Conservation (phyloP, 2,888 invertebrate genomes). For the Beris morrisii region DNA sequence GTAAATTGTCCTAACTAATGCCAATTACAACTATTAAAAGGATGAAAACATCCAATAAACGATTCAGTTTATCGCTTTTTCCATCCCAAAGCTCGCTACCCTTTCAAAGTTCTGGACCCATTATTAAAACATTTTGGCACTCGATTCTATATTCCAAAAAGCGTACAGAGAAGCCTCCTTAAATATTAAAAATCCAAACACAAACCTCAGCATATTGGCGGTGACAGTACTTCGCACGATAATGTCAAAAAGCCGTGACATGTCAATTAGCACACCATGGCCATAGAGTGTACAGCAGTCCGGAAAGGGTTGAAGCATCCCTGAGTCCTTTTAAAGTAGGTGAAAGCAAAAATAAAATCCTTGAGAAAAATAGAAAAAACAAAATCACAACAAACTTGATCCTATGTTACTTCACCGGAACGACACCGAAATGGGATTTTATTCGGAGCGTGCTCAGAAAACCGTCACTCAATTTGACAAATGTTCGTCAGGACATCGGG, state of each 20-base stretch:
- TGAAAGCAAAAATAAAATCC: not conserved
- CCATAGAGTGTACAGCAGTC: not conserved
- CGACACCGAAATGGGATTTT: slow-evolving; percentile 1
- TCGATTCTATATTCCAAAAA: too few relatives aligned
- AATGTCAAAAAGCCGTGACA: slow-evolving; percentile 27
- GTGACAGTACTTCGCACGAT: slow-evolving; percentile 16
- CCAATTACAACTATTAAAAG: too few relatives aligned
- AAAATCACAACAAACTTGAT: not conserved
- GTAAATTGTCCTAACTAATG: too few relatives aligned
- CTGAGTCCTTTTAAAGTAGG: slow-evolving; percentile 9
- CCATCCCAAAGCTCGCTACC: too few relatives aligned
- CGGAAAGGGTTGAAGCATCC: slow-evolving; percentile 21
- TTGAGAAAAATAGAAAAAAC: not conserved
- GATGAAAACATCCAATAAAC: too few relatives aligned
- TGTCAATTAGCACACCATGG: slow-evolving; percentile 27
- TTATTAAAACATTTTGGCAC: too few relatives aligned
- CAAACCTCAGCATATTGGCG: not conserved
- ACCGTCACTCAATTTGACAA: slow-evolving; percentile 20
- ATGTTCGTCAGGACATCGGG: slow-evolving; percentile 12
- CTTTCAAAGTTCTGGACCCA: too few relatives aligned
- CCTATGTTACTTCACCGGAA: not conserved
- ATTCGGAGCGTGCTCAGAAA: slow-evolving; percentile 5
- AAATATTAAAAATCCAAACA: too few relatives aligned
- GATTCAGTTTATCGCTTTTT: too few relatives aligned
- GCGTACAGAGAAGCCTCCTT: too few relatives aligned